These are phyloP conservation scores for Eupeodes latifasciatus DNA, from an alignment of 2,888 invertebrate genomes.

Conservation along the genomic window DNA sequence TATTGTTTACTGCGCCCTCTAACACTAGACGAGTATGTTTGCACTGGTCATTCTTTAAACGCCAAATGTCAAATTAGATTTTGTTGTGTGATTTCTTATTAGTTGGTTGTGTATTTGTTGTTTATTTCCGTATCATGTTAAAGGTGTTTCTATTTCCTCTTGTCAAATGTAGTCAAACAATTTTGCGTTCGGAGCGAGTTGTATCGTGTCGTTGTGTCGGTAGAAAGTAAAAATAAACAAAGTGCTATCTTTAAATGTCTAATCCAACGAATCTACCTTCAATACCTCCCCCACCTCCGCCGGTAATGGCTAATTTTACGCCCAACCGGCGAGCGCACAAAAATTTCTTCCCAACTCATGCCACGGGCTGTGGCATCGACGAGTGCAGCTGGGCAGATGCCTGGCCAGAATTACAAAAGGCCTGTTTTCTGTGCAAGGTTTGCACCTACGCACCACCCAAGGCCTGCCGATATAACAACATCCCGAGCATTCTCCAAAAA, in stretches of 20 bases:
- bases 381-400: constrained; percentile 86
- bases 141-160: constrained; percentile 3
- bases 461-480: constrained; percentile 84
- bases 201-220: background rate
- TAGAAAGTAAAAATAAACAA: background rate
- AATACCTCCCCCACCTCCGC: constrained; percentile 70
- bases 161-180: background rate
- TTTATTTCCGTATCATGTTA: constrained; percentile 54
- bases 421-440: constrained; percentile 86
- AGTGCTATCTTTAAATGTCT: constrained; percentile 56
- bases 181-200: background rate
- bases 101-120: background rate
- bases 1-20: constrained; percentile 9
- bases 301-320: background rate
- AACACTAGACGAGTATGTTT: background rate
- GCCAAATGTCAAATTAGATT: constrained; percentile 53
- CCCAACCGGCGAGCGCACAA: background rate
- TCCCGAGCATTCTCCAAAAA: constrained; percentile 81
- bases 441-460: constrained; percentile 85
- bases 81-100: constrained; percentile 15
- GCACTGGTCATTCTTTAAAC: constrained; percentile 6
- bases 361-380: constrained; percentile 77
- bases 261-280: constrained; percentile 45
- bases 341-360: background rate
- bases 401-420: constrained; percentile 86